Conservation (phyloP, 2,113 vertebrate genomes). For the Ahaetulla prasina region DNA sequence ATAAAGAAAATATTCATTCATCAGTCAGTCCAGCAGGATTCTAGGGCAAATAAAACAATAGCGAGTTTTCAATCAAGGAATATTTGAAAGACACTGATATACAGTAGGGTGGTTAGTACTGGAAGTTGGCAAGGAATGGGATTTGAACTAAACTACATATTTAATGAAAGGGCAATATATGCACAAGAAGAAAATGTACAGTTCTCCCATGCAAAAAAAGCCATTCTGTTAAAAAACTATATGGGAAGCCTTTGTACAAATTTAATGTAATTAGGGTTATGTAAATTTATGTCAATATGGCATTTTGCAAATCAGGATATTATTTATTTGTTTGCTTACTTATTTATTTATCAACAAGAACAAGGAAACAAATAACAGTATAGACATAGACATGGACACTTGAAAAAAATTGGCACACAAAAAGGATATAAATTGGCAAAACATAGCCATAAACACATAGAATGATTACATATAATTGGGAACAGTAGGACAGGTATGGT, state of each 20-base stretch:
- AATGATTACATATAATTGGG: no score
- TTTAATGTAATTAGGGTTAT: not conserved
- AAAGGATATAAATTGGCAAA: no score
- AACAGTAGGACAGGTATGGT: no score
- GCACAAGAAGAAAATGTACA: not conserved
- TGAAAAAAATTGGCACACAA: no score
- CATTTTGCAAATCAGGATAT: not conserved
- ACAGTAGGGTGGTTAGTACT: not conserved
- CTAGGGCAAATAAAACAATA: not conserved
- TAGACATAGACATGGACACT: no score
- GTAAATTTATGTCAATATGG: not conserved
- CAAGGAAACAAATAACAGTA: no score
- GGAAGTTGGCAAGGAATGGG: not conserved
- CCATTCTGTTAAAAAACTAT: not conserved
- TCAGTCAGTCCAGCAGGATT: not conserved
- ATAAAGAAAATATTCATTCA: not conserved
- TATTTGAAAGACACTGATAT: not conserved
- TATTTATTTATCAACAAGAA: no score
- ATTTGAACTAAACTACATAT: not conserved
- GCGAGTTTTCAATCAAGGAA: not conserved
- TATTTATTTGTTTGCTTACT: no score
- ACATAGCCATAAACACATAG: no score
- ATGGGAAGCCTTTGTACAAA: not conserved
- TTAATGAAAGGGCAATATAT: not conserved
- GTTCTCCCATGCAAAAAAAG: not conserved